A percentile compares a stretch with the other conserved stretches of the same genome.
These are phyloP conservation scores for Drosophila vallismaia DNA, from an alignment of 2,888 invertebrate species.

Conservation along the genomic window DNA sequence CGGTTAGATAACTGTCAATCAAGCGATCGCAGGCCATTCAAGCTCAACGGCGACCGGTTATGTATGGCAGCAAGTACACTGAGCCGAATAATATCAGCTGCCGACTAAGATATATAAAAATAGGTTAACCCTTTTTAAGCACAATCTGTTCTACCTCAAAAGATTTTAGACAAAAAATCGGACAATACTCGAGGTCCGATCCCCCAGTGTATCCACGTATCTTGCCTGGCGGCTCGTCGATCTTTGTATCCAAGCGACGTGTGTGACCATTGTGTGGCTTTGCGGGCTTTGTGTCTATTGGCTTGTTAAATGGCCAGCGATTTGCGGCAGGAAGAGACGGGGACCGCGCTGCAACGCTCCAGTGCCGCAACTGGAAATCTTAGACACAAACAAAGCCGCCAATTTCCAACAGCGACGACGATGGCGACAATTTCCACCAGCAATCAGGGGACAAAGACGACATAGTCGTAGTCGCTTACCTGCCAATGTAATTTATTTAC, in stretches of 20 bases:
- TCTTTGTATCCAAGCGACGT: slow-evolving; percentile 13
- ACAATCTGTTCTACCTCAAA: too few species aligned
- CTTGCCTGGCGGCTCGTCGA: slow-evolving; percentile 1
- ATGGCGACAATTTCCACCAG: slow-evolving; percentile 37
- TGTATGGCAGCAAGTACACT: slow-evolving; percentile 4
- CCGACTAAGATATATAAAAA: background rate
- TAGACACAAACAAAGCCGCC: slow-evolving; percentile 43
- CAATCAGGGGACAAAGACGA: slow-evolving; percentile 43
- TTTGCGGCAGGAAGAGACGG: background rate
- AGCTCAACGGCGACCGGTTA: slow-evolving; percentile 37
- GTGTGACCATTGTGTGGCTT: slow-evolving; percentile 34
- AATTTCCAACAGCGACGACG: slow-evolving; percentile 41
- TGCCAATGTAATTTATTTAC: slow-evolving; percentile 77
- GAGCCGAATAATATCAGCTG: background rate
- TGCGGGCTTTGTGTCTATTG: slow-evolving; percentile 31
- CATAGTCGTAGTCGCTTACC: slow-evolving; percentile 57
- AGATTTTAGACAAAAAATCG: too few species aligned
- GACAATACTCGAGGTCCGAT: background rate
- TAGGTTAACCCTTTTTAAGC: background rate
- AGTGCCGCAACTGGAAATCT: slow-evolving; percentile 24
- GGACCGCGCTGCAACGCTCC: slow-evolving; percentile 15
- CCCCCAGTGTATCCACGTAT: slow-evolving; percentile 1
- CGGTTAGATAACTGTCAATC: slow-evolving; percentile 50
- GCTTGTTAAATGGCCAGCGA: slow-evolving; percentile 41
- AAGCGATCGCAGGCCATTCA: slow-evolving; percentile 35